phyloP scores from a whole-genome alignment of 2,888 invertebrate species.

The Troides oblongomaculatus region DNA sequence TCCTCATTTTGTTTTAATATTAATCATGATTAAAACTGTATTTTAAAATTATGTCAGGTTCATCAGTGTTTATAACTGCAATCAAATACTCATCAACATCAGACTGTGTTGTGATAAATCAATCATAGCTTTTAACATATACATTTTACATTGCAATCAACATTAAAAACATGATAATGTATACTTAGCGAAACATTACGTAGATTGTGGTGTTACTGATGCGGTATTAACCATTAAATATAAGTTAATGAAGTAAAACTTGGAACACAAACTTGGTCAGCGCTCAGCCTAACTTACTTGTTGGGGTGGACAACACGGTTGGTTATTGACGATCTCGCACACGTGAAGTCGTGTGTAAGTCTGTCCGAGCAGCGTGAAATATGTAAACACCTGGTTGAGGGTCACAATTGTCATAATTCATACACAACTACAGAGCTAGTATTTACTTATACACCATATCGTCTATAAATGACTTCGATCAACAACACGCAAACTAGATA shows the following conservation, averaged over 20 bases:
- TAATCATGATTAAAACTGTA: neutral
- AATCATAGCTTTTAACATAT: slow-evolving; percentile 13
- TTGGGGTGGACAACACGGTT: slow-evolving; percentile 89
- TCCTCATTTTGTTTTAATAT: no score
- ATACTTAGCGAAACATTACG: slow-evolving; percentile 9
- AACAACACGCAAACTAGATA: no score
- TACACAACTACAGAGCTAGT: slow-evolving; percentile 32
- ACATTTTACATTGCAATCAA: slow-evolving; percentile 14
- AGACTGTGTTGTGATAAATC: slow-evolving; percentile 8
- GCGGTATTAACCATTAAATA: neutral
- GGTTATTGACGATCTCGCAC: slow-evolving; percentile 91
- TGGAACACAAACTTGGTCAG: slow-evolving; percentile 1
- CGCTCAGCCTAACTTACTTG: slow-evolving; percentile 60
- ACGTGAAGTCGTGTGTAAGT: slow-evolving; percentile 94
- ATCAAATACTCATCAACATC: slow-evolving; percentile 12
- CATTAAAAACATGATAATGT: slow-evolving; percentile 9
- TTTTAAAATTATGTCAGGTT: neutral
- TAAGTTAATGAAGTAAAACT: neutral
- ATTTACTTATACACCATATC: neutral
- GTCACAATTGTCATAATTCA: slow-evolving; percentile 32
- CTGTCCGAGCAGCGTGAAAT: slow-evolving; percentile 82
- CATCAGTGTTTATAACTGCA: neutral
- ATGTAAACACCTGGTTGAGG: slow-evolving; percentile 61
- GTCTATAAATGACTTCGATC: no score
- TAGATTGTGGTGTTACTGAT: slow-evolving; percentile 1